Evolutionary conservation across 2,888 invertebrate genomes (phyloP), one percentile per base, ranked within the genome.

Genomic region (Cheilosia pagana): DNA sequence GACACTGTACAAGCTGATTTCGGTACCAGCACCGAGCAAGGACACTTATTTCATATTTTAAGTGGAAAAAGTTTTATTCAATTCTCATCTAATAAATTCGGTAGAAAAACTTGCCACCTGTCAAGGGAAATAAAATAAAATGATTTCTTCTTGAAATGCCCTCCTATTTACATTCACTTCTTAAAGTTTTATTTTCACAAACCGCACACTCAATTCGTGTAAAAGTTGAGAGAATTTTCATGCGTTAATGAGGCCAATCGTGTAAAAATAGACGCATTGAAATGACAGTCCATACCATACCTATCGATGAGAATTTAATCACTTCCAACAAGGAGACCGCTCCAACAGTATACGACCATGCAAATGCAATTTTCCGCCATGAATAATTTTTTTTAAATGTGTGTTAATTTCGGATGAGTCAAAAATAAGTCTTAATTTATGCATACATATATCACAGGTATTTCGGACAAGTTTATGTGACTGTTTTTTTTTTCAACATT

Each of bases 301-400:
- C 65, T 55, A 43, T 82, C 82, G 65, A 82, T 77, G 48, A 82
- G 57, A 77, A 67, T 43, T 50, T 77, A 82, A 77, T 77, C 60
- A 72, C 65, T 50, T 72, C 41, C 62, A 60, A 72, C n/a, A 65
- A 39, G 59, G 25, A 50, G 21, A 55, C 2, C 6, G 31, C 8
- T 41, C 35, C n/a, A n/a, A 19, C 6, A 53, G 28, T 12, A 28
- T 19, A 28, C 5, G 19, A n/a, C 28, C 12, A 23, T 8, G 35
- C 10, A 35, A 35, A 35, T 8, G 35, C 35, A 35, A 35, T 35
- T 35, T 35, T 35, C 35, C 3, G 35, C 35, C 1, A 50, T 16
- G n/a, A 25, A 52, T 25, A 14, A 12, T 52, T 4, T 2, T 52
- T 4, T 2, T 19, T 8, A 45, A 19, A 50, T 60, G 31, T 14